Evolutionary conservation across 2,797 vertebrate species (phyloP).

Genomic region (Schizothorax lantsangensis): DNA sequence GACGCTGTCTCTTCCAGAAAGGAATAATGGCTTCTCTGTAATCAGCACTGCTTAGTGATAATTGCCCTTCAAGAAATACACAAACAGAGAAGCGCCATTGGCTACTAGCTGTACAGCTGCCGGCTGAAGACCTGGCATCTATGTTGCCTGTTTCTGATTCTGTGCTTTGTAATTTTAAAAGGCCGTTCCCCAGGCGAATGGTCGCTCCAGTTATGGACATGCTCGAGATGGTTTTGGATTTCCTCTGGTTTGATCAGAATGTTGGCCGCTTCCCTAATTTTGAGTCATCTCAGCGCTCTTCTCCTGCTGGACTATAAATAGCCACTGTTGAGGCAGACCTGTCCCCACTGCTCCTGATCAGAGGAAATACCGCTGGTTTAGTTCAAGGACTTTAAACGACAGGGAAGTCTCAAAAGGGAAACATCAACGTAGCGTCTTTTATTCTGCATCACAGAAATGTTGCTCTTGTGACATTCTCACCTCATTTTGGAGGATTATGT

Average conservation of each 20-base stretch:
- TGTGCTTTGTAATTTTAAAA: slow-evolving; percentile 47
- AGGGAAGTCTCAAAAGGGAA: neutral
- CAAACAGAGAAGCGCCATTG: slow-evolving; percentile 17
- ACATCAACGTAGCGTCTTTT: neutral
- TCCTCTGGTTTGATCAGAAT: slow-evolving; percentile 56
- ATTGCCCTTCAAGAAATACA: slow-evolving; percentile 35
- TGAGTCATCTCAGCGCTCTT: slow-evolving; percentile 53
- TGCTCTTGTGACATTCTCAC: neutral
- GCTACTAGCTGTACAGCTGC: slow-evolving; percentile 7
- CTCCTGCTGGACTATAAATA: slow-evolving; percentile 58
- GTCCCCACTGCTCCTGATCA: slow-evolving; percentile 25
- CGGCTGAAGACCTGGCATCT: slow-evolving; percentile 37
- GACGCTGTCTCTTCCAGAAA: neutral
- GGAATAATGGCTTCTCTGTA: slow-evolving; percentile 33
- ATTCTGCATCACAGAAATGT: neutral
- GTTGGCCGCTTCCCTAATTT: slow-evolving; percentile 60
- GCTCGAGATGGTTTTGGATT: slow-evolving; percentile 56
- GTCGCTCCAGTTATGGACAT: slow-evolving; percentile 59
- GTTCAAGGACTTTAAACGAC: slow-evolving; percentile 24
- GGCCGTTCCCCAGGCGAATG: slow-evolving; percentile 30
- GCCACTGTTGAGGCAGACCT: neutral
- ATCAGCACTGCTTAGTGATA: slow-evolving; percentile 35
- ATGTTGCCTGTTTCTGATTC: slow-evolving; percentile 47
- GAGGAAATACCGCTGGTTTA: slow-evolving; percentile 21
- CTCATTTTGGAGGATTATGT: neutral